Evolutionary conservation across 2,888 invertebrate genomes (phyloP), one percentile per base, ranked within the genome.

Genomic region (Dolomedes plantarius): DNA sequence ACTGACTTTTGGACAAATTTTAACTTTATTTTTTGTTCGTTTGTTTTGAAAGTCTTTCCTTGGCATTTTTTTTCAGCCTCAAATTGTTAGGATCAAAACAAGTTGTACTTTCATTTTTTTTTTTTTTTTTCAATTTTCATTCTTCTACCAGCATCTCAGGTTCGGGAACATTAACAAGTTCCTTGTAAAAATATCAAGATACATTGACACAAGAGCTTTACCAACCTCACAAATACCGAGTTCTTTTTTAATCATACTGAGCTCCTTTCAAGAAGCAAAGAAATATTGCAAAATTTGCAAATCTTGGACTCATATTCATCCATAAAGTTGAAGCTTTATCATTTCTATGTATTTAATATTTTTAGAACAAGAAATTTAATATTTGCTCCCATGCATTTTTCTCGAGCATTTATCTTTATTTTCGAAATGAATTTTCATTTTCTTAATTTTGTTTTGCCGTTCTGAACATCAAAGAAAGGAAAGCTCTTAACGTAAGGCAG

Each of bases 21-120:
- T 56, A 56, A 23, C 23, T 56, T 56, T 56, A 56, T 56, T 56
- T 56, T 56, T 46, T 46, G 46, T 46, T 56, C 56, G 56, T 56
- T 56, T 5, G 23, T 56, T 56, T 56, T 56, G 56, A 56, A 56
- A 56, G 56, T 56, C 56, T 56, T 56, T 56, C 56, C 56, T 56
- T 56, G 56, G 56, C 56, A 56, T 56, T 56, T 56, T 7, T 46
- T 56, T 56, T 23, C 3, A n/a, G 56, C 56, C 56, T 56, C n/a
- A 5, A 56, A 67, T 82, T 74, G 62, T 68, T 36, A 74, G 64
- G 82, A 82, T 76, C 82, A 76, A 81, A 82, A 76, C 81, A 62
- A n/a, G 31, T 75, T 29, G 19, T 11, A 73, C 73, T 36, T 19
- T 56, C 28, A 73, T 73, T 36, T 19, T 56, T 46, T 9, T 36